Evolutionary conservation across 2,797 vertebrate genomes (phyloP).

Genomic region (Eremophila alpestris): DNA sequence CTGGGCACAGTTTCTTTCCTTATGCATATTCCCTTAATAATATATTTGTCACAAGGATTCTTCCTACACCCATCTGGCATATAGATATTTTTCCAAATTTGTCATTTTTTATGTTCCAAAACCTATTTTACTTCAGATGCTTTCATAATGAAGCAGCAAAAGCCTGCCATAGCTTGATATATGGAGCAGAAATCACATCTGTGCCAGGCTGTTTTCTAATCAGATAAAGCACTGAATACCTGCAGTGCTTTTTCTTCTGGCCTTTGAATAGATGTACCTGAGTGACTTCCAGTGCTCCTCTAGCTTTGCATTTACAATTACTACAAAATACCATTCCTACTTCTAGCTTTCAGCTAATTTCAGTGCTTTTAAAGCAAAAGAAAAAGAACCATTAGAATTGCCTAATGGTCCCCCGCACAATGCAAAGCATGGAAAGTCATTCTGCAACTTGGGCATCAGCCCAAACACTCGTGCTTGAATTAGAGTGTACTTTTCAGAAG

Average conservation of each 20-base stretch:
- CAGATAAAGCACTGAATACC: slow-evolving; percentile 37
- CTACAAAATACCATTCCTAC: neutral
- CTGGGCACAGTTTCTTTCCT: slow-evolving; percentile 63
- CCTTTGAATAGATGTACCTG: slow-evolving; percentile 43
- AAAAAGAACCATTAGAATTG: neutral
- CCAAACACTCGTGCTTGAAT: neutral
- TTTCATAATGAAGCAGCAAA: slow-evolving; percentile 74
- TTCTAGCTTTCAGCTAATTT: slow-evolving; percentile 25
- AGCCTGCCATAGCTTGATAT: slow-evolving; percentile 69
- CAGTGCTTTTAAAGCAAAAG: neutral
- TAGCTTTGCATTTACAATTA: slow-evolving; percentile 17
- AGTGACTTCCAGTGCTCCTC: slow-evolving; percentile 16
- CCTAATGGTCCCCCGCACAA: neutral
- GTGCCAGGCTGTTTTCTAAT: slow-evolving; percentile 61
- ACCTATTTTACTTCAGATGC: slow-evolving; percentile 71
- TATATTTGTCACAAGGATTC: slow-evolving; percentile 74
- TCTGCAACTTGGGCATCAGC: neutral
- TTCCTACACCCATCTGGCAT: slow-evolving; percentile 77
- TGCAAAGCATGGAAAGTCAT: neutral
- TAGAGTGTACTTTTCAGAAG: neutral
- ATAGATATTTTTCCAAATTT: slow-evolving; percentile 75
- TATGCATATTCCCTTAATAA: slow-evolving; percentile 69
- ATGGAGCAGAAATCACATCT: slow-evolving; percentile 71
- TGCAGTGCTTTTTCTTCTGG: slow-evolving; percentile 33
- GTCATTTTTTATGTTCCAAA: slow-evolving; percentile 73